Percentiles rank a stretch among this genome's conserved stretches.
phyloP scores from a whole-genome alignment of 1,140 invertebrate species.

The Potamilus streckersoni region DNA sequence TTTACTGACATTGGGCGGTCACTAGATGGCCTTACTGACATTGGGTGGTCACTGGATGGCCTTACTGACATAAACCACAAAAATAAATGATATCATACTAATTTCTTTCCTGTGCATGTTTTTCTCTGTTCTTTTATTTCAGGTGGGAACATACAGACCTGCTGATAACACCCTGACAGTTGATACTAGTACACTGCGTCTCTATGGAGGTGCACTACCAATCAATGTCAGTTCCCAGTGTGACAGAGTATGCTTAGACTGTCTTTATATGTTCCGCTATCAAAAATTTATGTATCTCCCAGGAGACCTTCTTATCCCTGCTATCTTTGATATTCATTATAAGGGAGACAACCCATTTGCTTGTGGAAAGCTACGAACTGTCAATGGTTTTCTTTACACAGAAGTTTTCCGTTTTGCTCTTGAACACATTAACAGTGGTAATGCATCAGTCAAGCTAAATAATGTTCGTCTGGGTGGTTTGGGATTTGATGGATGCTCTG shows the following conservation, averaged over 20 bases:
- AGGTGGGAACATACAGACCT: conserved; percentile 50
- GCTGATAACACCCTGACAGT: conserved; percentile 5
- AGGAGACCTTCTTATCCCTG: conserved; percentile 59
- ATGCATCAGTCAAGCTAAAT: conserved; percentile 64
- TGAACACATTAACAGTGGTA: conserved; percentile 52
- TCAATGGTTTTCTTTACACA: conserved; percentile 58
- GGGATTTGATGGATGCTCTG: conserved; percentile 60
- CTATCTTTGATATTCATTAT: conserved; percentile 60
- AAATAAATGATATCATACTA: neutral
- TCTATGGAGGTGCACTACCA: conserved; percentile 16
- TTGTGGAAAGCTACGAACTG: conserved; percentile 44
- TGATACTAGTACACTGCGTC: neutral
- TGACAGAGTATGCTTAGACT: conserved; percentile 48
- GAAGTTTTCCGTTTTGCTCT: conserved; percentile 61
- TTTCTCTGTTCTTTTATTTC: conserved; percentile 8
- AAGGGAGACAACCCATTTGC: conserved; percentile 42
- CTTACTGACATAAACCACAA: neutral
- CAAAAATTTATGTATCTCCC: conserved; percentile 51
- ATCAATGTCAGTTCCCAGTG: conserved; percentile 36
- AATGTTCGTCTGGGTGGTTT: conserved; percentile 74
- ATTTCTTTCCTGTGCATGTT: neutral
- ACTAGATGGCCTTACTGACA: too few relatives aligned
- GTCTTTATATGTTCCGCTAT: conserved; percentile 51
- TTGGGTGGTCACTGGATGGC: too few relatives aligned
- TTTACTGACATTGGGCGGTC: too few relatives aligned